Conservation (phyloP, 2,113 vertebrate species). For the Cyprinus carpio region DNA sequence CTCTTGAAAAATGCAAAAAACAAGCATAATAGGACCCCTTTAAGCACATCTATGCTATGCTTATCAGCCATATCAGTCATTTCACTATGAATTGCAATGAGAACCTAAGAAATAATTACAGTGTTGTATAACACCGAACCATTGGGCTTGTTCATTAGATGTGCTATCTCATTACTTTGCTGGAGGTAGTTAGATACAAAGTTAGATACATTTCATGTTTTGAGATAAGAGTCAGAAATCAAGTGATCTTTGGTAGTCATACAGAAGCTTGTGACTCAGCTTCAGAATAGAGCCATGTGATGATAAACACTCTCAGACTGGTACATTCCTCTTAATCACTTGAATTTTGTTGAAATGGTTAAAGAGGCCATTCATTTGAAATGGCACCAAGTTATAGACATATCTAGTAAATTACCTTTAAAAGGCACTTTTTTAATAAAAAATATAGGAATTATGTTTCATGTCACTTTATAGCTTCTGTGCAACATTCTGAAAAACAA, state of each 20-base stretch:
- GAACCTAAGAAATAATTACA: neutral
- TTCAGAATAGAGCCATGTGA: constrained; percentile 27
- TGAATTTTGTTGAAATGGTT: neutral
- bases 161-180: neutral
- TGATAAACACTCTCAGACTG: constrained; percentile 24
- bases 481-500: neutral
- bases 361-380: neutral
- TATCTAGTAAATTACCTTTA: neutral
- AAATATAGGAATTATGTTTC: neutral
- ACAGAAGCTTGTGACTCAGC: constrained; percentile 28
- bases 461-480: neutral
- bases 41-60: neutral
- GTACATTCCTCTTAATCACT: neutral
- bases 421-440: neutral
- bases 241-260: constrained; percentile 24
- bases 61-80: neutral
- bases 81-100: neutral
- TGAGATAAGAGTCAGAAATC: constrained; percentile 17
- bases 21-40: too few species aligned
- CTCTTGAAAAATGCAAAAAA: too few species aligned
- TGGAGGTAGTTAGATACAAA: neutral
- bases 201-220: neutral
- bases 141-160: neutral
- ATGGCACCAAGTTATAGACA: neutral
- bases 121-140: neutral